phyloP scores from a whole-genome alignment of 2,113 vertebrate species.

The Sebastes fasciatus region DNA sequence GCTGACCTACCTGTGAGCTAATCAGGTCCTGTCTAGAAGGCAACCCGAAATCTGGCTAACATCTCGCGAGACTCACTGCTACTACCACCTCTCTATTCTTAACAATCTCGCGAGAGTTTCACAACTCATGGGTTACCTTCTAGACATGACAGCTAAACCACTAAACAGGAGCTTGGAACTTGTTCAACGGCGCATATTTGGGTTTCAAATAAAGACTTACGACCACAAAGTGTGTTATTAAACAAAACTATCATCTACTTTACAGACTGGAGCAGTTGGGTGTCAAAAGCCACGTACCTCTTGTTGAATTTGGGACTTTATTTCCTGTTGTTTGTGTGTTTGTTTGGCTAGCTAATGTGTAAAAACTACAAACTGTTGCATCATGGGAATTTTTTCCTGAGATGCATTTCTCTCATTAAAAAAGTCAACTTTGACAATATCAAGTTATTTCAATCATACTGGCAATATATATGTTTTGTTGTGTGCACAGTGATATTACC shows the following conservation, averaged over 20 bases:
- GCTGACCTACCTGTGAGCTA: neutral
- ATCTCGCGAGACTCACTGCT: no score
- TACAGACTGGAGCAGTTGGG: no score
- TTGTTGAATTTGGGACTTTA: neutral
- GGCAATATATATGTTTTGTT: no score
- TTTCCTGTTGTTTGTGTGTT: neutral
- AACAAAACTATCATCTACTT: rapidly evolving
- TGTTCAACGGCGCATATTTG: neutral
- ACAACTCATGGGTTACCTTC: no score
- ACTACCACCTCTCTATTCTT: no score
- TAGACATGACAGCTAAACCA: no score
- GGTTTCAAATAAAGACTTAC: neutral
- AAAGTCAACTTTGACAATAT: neutral
- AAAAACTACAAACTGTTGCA: slow-evolving; percentile 69
- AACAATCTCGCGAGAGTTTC: no score
- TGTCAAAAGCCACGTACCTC: slow-evolving; percentile 6
- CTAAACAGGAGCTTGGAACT: neutral
- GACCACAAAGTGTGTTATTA: neutral
- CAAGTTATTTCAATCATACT: neutral
- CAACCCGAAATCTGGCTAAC: no score
- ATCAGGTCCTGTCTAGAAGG: no score
- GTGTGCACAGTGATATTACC: neutral
- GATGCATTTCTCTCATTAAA: neutral
- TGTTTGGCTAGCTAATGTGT: slow-evolving; percentile 10
- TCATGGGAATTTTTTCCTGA: slow-evolving; percentile 52